phyloP scores from a whole-genome alignment of 2,113 vertebrate species.

The Myrmecophaga tridactyla region DNA sequence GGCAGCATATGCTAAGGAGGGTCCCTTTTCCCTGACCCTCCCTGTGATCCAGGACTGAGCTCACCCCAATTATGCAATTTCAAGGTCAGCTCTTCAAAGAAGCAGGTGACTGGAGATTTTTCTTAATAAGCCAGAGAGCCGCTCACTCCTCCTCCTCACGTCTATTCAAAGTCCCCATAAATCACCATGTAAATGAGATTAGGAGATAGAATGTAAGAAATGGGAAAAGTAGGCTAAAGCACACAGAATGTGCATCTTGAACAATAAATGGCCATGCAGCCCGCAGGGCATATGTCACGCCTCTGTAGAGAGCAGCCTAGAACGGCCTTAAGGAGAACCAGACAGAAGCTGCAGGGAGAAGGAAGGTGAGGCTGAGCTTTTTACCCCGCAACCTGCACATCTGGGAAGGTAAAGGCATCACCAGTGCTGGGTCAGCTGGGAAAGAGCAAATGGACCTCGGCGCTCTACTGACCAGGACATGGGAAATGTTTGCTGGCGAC shows the following conservation, averaged over 20 bases:
- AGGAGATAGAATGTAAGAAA: slow-evolving; percentile 45
- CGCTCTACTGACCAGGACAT: not conserved
- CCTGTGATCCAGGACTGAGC: not conserved
- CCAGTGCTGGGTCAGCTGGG: not conserved
- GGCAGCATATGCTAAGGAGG: not conserved
- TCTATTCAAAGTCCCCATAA: slow-evolving; percentile 41
- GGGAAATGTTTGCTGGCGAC: slow-evolving; percentile 7
- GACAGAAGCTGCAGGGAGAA: not conserved
- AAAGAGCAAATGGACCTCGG: slow-evolving; percentile 8
- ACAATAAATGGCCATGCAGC: slow-evolving; percentile 1
- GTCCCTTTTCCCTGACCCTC: not conserved
- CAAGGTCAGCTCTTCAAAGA: slow-evolving; percentile 52
- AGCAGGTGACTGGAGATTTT: slow-evolving; percentile 10
- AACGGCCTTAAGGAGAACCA: not conserved
- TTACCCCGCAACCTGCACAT: not conserved
- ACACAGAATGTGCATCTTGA: not conserved
- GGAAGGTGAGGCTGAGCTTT: not conserved
- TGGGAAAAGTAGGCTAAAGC: not conserved
- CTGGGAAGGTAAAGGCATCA: not conserved
- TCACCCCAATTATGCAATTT: not conserved
- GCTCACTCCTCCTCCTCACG: not conserved
- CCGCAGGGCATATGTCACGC: not conserved
- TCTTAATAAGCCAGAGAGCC: not conserved
- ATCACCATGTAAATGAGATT: slow-evolving; percentile 46
- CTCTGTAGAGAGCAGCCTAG: not conserved